Base-by-base conservation (phyloP, 2,888 invertebrate genomes). In the Macaria liturata region DNA sequence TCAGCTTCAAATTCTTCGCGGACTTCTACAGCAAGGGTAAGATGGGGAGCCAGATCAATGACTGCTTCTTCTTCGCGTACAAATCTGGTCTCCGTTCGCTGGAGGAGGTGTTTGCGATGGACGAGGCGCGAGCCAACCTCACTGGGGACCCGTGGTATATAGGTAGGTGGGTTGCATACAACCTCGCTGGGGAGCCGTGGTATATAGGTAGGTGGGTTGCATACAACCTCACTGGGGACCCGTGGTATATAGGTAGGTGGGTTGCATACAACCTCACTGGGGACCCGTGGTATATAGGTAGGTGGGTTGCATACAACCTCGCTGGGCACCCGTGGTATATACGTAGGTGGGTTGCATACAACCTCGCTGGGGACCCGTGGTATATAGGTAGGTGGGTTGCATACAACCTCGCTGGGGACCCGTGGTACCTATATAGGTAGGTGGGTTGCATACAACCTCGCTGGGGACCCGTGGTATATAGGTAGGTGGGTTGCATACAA, bases 21-120 rank as follows among this genome's bases (percentile, higher is more conserved):
- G 88, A 94, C 4, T 92, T 97, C 54, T 98, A 98, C 84, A 88
- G 92, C 37, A 92, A 91, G 51, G 86, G 86, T 0, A 92, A 92
- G 67, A 84, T 92, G 70, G 93, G 93, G 3, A 84, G 83, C 4
- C 91, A 90, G 66, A 90, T 91, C 54, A 87, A 92, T 54, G 95
- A 95, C 66, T 99, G 98, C 71, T 98, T 98, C 83, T 99, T 98
- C 86, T 97, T 99, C 79, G 97, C 98, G 0, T 99, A 99, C 84
- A 95, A 96, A 85, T 98, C 98, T 0, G 96, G 97, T 40, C 96
- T 98, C 73, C 90, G 87, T 37, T 95, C 94, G 47, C 91, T 99
- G 0, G 91, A 93, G 49, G 96, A 98, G 62, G 98, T 97, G 0
- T 95, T 99, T 65, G 93, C 93, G 54, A 98, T 98, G 97, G 94